Evolutionary conservation across 2,797 vertebrate genomes (phyloP), one percentile per base, ranked within the genome.

Genomic region (Acanthurus lineatus): DNA sequence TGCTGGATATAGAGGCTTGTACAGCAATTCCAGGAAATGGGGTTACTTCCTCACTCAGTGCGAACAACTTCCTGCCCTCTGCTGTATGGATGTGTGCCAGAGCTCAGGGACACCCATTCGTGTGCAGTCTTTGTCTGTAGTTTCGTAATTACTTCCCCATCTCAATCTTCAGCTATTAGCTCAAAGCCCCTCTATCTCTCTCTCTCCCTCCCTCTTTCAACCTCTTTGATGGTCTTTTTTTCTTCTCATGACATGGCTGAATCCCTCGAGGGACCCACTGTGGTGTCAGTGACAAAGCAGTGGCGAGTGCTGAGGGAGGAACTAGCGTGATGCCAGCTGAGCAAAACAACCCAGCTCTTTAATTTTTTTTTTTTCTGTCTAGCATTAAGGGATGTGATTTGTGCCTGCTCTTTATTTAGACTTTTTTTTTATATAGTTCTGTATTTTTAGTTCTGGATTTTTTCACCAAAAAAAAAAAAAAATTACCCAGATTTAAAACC

Each of bases 11-110:
- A 82, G 88, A 87, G 79, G 83, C 89, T 92, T 89, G 86, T 90
- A 82, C 85, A 93, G 94, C 94, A 91, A 94, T 92, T 94, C 93
- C 90, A 96, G 95, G 95, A 96, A 96, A 94, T 91, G 87, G 93
- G 92, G 94, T 93, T 90, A 93, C 95, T 96, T 96, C 95, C 95
- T 95, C 91, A 93, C 92, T 94, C 84, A 73, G 93, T n/a, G 90
- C 67, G 93, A 96, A 96, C 93, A 95, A 96, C 95, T 96, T 96
- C 95, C 95, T 95, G 90, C 89, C 89, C 92, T 93, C 83, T 67
- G 87, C 88, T 83, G 82, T 86, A 77, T 93, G 91, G 94, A 92
- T 85, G 81, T 32, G 68, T 78, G 92, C 94, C 94, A 94, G 88
- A 74, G 85, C 83, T 79, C 62, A 54, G 87, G 85, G 86, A 89